Percentiles rank a stretch among this genome's conserved stretches.
These are phyloP conservation scores for Ophraella communa DNA, from an alignment of 2,888 invertebrate genomes.

Conservation along the genomic window DNA sequence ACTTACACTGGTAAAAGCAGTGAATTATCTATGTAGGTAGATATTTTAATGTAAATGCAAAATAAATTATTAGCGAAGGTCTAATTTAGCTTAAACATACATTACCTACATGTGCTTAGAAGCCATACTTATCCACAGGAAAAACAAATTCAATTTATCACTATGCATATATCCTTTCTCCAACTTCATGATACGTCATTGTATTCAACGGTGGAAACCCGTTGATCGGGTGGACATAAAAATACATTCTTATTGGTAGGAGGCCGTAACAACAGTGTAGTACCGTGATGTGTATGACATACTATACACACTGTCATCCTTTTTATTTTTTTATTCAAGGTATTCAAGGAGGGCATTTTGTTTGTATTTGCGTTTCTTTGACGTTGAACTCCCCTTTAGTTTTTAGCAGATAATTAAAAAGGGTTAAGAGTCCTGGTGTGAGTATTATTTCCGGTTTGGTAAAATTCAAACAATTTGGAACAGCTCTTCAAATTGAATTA, in stretches of 20 bases:
- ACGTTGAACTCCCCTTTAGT: background rate
- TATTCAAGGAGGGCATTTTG: conserved; percentile 1
- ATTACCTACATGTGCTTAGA: too few species aligned
- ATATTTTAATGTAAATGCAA: too few species aligned
- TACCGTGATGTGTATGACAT: background rate
- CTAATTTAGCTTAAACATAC: too few species aligned
- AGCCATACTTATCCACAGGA: too few species aligned
- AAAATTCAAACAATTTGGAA: background rate
- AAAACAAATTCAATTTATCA: too few species aligned
- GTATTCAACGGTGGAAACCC: conserved; percentile 5
- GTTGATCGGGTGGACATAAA: conserved; percentile 7
- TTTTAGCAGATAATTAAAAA: conserved; percentile 1
- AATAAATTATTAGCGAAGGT: too few species aligned
- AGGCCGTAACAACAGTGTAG: background rate
- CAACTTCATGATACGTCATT: background rate
- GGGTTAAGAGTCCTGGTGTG: background rate
- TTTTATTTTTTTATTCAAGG: background rate
- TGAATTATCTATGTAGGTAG: too few species aligned
- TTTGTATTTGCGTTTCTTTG: conserved; percentile 17
- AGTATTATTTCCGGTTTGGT: conserved; percentile 9
- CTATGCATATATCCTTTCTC: background rate
- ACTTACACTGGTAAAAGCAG: too few species aligned
- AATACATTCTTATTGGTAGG: background rate
- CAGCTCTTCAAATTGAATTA: background rate
- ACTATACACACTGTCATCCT: background rate